A percentile compares a stretch with the other conserved stretches of the same genome.
phyloP scores from a whole-genome alignment of 2,797 vertebrate species.

The Naso thynnoides region DNA sequence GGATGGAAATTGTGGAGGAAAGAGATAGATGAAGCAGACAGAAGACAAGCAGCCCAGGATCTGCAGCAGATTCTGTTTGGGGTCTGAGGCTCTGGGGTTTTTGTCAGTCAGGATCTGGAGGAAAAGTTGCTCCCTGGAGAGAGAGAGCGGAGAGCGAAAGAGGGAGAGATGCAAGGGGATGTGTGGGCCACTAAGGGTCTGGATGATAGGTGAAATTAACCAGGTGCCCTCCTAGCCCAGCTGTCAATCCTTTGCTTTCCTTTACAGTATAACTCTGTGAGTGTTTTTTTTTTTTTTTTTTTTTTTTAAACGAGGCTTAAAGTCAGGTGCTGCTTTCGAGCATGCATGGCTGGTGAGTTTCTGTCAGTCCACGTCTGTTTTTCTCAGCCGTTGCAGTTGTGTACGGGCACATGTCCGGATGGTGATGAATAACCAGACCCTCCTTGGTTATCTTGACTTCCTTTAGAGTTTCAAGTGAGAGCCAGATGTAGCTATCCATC shows the following conservation, averaged over 20 bases:
- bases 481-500: conserved; percentile 83
- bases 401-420: conserved; percentile 76
- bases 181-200: conserved; percentile 71
- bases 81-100: conserved; percentile 73
- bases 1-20: conserved; percentile 73
- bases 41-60: conserved; percentile 71
- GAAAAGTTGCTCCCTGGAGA: conserved; percentile 79
- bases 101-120: conserved; percentile 76
- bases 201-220: conserved; percentile 85
- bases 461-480: conserved; percentile 78
- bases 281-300: conserved; percentile 17
- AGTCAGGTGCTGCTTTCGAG: conserved; percentile 74
- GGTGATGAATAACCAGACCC: conserved; percentile 81
- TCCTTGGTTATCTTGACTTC: conserved; percentile 82
- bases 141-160: conserved; percentile 55
- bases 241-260: conserved; percentile 70
- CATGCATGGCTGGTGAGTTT: conserved; percentile 50
- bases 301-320: conserved; percentile 48
- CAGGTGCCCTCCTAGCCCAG: conserved; percentile 78
- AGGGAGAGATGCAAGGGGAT: conserved; percentile 70
- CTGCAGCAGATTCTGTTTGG: conserved; percentile 71
- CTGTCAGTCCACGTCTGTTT: conserved; percentile 62
- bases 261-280: conserved; percentile 45
- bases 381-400: conserved; percentile 63
- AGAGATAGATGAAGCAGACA: conserved; percentile 79